Conservation (phyloP, 1,140 invertebrate genomes). For the Asbolus verrucosus region DNA sequence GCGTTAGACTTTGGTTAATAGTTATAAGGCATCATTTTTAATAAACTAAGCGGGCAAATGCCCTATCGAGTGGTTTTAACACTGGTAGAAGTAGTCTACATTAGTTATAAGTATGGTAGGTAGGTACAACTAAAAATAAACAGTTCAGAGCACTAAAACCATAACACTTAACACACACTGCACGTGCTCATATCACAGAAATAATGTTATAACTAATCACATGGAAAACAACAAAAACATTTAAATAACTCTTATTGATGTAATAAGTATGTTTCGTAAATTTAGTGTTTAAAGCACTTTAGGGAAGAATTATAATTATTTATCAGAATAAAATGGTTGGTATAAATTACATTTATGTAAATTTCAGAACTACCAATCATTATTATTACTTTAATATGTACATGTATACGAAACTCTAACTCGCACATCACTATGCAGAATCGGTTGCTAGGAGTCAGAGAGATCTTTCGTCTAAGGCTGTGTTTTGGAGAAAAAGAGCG, state of each 20-base stretch:
- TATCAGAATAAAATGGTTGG: constrained; percentile 58
- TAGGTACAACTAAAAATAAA: constrained; percentile 19
- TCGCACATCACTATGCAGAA: constrained; percentile 47
- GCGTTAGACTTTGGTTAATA: constrained; percentile 41
- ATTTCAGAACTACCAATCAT: constrained; percentile 51
- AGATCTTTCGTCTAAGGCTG: no score
- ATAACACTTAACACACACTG: constrained; percentile 40
- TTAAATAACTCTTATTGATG: constrained; percentile 50
- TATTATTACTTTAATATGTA: constrained; percentile 52
- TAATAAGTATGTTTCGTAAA: constrained; percentile 54
- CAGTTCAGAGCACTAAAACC: constrained; percentile 18
- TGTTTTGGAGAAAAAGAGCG: no score
- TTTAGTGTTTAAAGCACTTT: constrained; percentile 65
- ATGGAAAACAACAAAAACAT: constrained; percentile 46
- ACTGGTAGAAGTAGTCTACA: constrained; percentile 11
- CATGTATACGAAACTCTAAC: constrained; percentile 44
- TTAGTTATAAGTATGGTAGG: not conserved
- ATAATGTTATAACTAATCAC: constrained; percentile 48
- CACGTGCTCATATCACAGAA: constrained; percentile 56
- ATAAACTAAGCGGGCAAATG: constrained; percentile 44
- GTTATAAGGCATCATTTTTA: constrained; percentile 53
- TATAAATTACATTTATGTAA: constrained; percentile 56
- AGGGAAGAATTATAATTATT: constrained; percentile 65
- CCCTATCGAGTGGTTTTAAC: constrained; percentile 13
- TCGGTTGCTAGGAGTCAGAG: not conserved